These are phyloP conservation scores for Mormyrops attenuatus DNA, from an alignment of 2,797 vertebrate genomes.

Conservation along the genomic window DNA sequence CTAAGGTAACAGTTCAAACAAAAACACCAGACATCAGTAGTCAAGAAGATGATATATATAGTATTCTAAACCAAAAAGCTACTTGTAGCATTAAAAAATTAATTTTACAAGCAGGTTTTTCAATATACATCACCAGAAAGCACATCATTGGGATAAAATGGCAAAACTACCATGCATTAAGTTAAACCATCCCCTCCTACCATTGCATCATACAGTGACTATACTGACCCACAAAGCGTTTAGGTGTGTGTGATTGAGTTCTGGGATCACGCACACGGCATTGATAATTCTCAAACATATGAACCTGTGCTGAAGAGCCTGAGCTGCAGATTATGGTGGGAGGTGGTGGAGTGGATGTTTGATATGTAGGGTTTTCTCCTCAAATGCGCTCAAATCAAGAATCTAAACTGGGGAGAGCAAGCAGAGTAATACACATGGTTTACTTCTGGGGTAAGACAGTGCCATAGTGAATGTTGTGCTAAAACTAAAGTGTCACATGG, in stretches of 20 bases:
- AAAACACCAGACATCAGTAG: conserved; percentile 40
- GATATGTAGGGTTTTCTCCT: not conserved
- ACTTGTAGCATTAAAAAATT: conserved; percentile 46
- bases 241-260: conserved; percentile 9
- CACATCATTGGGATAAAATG: conserved; percentile 38
- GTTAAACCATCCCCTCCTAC: conserved; percentile 27
- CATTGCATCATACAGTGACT: conserved; percentile 42
- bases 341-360: not conserved
- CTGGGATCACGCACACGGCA: conserved; percentile 2
- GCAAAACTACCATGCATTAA: conserved; percentile 62
- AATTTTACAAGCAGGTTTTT: conserved; percentile 55
- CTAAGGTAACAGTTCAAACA: conserved; percentile 47
- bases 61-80: conserved; percentile 18
- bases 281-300: not conserved
- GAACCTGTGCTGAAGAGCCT: not conserved
- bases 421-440: not conserved
- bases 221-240: conserved; percentile 28
- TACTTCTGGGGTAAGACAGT: not conserved
- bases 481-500: not conserved
- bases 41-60: conserved; percentile 40
- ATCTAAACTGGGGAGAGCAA: not conserved
- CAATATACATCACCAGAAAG: conserved; percentile 42
- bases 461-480: not conserved
- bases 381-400: not conserved
- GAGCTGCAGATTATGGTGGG: not conserved